phyloP scores from a whole-genome alignment of 2,888 invertebrate species.

The Xestoiulus laeticollis region DNA sequence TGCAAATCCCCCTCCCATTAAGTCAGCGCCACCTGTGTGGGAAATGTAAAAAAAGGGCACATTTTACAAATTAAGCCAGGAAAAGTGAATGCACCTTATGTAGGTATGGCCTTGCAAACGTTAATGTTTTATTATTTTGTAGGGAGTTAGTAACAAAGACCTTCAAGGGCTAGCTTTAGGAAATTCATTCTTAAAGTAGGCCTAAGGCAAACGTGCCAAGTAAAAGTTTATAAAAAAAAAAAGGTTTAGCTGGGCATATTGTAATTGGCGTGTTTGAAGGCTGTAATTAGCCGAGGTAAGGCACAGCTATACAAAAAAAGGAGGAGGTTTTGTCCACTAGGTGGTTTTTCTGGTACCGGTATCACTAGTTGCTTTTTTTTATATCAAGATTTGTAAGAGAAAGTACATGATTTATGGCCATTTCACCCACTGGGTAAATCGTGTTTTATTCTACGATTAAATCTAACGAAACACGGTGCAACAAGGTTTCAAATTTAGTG shows the following conservation, averaged over 20 bases:
- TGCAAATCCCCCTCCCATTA: not conserved
- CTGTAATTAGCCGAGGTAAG: not conserved
- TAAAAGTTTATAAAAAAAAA: not conserved
- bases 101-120: not conserved
- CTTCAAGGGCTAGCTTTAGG: not conserved
- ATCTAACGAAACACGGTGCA: not conserved
- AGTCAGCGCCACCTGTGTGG: not conserved
- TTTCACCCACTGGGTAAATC: not conserved
- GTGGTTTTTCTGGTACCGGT: not conserved
- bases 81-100: not conserved
- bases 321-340: not conserved
- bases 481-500: too few relatives aligned
- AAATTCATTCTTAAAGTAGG: not conserved
- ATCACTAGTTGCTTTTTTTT: not conserved
- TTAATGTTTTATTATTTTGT: not conserved
- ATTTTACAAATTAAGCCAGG: not conserved
- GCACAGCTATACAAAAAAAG: not conserved
- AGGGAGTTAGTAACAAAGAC: not conserved
- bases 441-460: not conserved
- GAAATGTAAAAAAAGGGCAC: too few relatives aligned
- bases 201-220: not conserved
- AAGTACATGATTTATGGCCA: not conserved
- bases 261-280: constrained; percentile 11
- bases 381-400: not conserved
- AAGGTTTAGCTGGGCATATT: not conserved